Percentiles rank a stretch among this genome's conserved stretches.
Conservation (phyloP, 2,113 vertebrate genomes). For the Ctenodactylus gundi region DNA sequence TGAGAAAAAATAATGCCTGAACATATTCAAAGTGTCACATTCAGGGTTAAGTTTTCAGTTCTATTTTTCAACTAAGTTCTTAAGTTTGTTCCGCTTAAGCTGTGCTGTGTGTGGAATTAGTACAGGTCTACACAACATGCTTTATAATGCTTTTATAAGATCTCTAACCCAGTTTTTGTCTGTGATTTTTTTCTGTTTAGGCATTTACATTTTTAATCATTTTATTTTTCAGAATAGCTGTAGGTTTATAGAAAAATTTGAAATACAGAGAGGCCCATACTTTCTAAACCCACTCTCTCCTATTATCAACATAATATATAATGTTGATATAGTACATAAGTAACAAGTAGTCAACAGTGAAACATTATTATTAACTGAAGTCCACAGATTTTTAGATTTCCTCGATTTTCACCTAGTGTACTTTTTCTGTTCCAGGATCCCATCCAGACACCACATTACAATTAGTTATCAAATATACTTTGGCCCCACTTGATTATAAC, state of each 20-base stretch:
- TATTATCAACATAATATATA: background rate
- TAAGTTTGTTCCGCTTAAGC: conserved; percentile 6
- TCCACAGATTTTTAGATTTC: background rate
- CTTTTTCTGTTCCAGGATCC: background rate
- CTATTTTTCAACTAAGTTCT: conserved; percentile 50
- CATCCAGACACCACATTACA: background rate
- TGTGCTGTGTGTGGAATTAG: conserved; percentile 13
- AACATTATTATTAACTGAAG: background rate
- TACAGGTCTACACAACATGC: conserved; percentile 47
- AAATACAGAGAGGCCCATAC: background rate
- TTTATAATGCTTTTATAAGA: conserved; percentile 47
- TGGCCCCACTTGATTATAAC: background rate
- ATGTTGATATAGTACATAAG: background rate
- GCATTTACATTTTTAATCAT: background rate
- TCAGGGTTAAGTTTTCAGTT: conserved; percentile 30
- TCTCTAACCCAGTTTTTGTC: background rate
- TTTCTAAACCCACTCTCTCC: background rate
- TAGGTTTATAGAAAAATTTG: conserved; percentile 19
- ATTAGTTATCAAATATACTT: background rate
- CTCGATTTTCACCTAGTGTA: background rate
- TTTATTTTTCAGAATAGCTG: conserved; percentile 23
- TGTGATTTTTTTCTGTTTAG: background rate
- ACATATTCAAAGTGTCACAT: conserved; percentile 28
- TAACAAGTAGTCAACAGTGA: background rate
- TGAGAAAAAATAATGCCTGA: conserved; percentile 21